Base-by-base conservation (phyloP, 2,888 invertebrate genomes). In the Ctena decussata region DNA sequence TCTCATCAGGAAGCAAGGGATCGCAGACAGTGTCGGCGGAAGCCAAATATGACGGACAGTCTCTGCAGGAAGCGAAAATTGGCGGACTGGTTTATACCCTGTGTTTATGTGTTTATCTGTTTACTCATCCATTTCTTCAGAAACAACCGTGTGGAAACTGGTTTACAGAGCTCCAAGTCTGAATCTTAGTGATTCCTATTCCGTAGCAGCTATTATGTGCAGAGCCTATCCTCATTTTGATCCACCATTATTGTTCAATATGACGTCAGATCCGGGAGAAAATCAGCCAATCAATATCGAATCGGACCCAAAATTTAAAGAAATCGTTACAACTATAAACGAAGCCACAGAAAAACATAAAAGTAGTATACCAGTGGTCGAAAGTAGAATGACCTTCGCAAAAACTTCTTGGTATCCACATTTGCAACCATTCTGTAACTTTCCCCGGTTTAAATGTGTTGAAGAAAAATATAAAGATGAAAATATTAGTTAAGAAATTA, bases 231-330 rank as follows among this genome's bases (percentile, higher is more conserved):
- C 11, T 11, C 41, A 72, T 6, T 24, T 44, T 21, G 46, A 77
- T 46, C 82, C 82, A 37, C 71, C 82, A 46, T 72, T 71, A 21
- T 30, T 82, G 60, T 82, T 82, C 39, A 72, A 77, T 24, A 39
- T 82, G 72, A 77, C 57, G 39, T 44, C 71, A 71, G 82, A 82
- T 71, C 77, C 82, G 24, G 65, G 72, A 24, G 82, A 82, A 77
- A 57, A 49, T 15, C 35, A 44, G 5, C 82, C 82, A 18, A 24
- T 71, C 15, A 27, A 57, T 18, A 24, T 39, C 8, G 37, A 53
- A 18, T 21, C 71, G 12, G 46, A 60, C n/a, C 18, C 37, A 8
- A 46, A 65, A 41, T 65, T 65, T 27, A 46, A 2, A 1, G 44
- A 72, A 8, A 65, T 82, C n/a, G 46, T 82, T 0, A 15, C 24